phyloP scores from a whole-genome alignment of 2,888 invertebrate genomes.

The Cosmia trapezina region DNA sequence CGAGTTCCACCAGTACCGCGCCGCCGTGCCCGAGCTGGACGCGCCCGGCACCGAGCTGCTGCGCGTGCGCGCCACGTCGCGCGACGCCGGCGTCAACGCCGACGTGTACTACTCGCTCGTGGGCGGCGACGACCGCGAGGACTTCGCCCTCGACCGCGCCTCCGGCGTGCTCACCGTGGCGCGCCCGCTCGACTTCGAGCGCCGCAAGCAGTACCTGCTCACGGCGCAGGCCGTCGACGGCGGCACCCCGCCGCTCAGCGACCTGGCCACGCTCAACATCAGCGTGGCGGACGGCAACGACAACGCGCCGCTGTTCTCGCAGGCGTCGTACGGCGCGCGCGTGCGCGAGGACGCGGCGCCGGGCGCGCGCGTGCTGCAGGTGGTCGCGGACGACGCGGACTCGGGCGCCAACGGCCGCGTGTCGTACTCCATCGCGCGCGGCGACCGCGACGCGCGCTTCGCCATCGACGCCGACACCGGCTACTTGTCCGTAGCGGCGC shows the following conservation, averaged over 20 bases:
- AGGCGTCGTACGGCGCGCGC: conserved; percentile 93
- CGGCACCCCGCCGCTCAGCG: conserved; percentile 96
- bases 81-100: conserved; percentile 98
- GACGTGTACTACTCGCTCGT: conserved; percentile 96
- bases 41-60: conserved; percentile 95
- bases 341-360: conserved; percentile 94
- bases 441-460: conserved; percentile 94
- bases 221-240: conserved; percentile 97
- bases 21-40: conserved; percentile 94
- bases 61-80: conserved; percentile 96
- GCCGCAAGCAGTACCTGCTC: conserved; percentile 95
- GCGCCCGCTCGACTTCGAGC: conserved; percentile 96
- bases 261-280: conserved; percentile 96
- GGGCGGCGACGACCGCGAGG: conserved; percentile 96
- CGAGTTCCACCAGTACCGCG: conserved; percentile 94
- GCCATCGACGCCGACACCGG: conserved; percentile 94
- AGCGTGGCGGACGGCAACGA: conserved; percentile 96
- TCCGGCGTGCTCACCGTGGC: conserved; percentile 94
- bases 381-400: conserved; percentile 96
- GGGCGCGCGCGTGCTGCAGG: conserved; percentile 94
- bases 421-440: conserved; percentile 93
- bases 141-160: conserved; percentile 94
- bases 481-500: conserved; percentile 93
- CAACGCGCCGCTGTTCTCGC: conserved; percentile 95
- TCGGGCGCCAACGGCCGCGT: conserved; percentile 95